Conservation (phyloP, 2,888 invertebrate species). For the Melinaea marsaeus region DNA sequence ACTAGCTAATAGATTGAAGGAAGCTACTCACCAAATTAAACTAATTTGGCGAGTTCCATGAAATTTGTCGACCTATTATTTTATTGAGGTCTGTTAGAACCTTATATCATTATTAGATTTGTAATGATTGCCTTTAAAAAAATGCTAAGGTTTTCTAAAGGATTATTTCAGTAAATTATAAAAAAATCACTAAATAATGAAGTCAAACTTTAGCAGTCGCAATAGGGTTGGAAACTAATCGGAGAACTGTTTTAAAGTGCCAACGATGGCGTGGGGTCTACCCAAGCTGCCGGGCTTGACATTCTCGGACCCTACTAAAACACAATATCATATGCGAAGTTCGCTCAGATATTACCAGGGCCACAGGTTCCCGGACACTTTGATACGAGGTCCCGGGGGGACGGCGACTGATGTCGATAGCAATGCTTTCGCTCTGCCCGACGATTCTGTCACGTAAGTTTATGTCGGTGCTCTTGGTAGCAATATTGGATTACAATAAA, state of each 20-base stretch:
- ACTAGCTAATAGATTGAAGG: neutral
- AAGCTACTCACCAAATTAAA: conserved; percentile 8
- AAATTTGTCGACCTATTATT: too few relatives aligned
- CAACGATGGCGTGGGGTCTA: conserved; percentile 76
- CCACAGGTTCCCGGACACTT: conserved; percentile 76
- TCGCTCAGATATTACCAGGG: conserved; percentile 83
- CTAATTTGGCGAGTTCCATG: conserved; percentile 11
- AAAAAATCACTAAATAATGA: too few relatives aligned
- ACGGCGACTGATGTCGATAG: conserved; percentile 79
- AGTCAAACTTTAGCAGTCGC: too few relatives aligned
- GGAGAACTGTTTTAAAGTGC: neutral
- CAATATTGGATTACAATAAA: too few relatives aligned
- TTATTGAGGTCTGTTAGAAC: too few relatives aligned
- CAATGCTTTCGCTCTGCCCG: conserved; percentile 74
- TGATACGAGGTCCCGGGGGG: conserved; percentile 78
- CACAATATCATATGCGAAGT: conserved; percentile 78
- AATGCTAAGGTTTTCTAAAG: too few relatives aligned
- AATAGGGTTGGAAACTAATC: neutral
- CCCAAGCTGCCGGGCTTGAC: conserved; percentile 84
- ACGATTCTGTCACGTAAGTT: conserved; percentile 74
- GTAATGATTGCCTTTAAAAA: too few relatives aligned
- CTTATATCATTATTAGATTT: too few relatives aligned
- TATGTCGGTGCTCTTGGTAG: too few relatives aligned
- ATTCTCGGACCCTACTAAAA: conserved; percentile 81
- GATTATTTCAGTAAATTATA: too few relatives aligned